Evolutionary conservation across 1,140 invertebrate species (phyloP), one percentile per base, ranked within the genome.

Genomic region (Ditylenchus dipsaci): DNA sequence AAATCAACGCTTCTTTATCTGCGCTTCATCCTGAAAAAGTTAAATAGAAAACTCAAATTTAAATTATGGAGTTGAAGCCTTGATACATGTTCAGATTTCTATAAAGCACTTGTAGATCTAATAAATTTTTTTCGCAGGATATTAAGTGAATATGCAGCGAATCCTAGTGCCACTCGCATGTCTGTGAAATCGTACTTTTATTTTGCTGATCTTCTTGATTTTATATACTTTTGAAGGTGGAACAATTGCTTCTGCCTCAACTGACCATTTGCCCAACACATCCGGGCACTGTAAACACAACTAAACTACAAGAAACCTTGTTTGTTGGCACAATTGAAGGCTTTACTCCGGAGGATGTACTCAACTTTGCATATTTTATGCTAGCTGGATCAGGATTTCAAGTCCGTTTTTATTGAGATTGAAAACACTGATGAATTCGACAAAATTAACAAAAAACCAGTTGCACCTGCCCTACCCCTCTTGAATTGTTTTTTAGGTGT

Each of bases 341-440:
- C 11, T 64, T 58, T 29, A 21, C 47, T 19, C n/a, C 19, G 1
- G 13, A 68, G 11, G 63, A 67, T 57, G 29, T 69, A 8, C 27
- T 67, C n/a, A 45, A 71, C 47, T 71, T 71, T 71, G 69, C 69
- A 15, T 71, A 74, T 71, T 71, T 74, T 45, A 63, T 71, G 57
- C 53, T 71, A 15, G 68, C 59, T 0, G 69, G 69, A 21, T 72
- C 68, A 15, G 69, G 69, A 17, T 71, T 71, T 58, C 69, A 71
- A 29, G 69, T 61, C 61, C 17, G 17, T 17, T 60, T 23, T 56
- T 8, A 15, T 15, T 30, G 17, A 11, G 23, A n/a, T n/a, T n/a
- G n/a, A n/a, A n/a, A n/a, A n/a, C n/a, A n/a, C n/a, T n/a, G n/a
- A n/a, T n/a, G n/a, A n/a, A n/a, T n/a, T n/a, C n/a, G n/a, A n/a